Evolutionary conservation across 2,113 vertebrate genomes (phyloP).

Genomic region (Phaethon lepturus): DNA sequence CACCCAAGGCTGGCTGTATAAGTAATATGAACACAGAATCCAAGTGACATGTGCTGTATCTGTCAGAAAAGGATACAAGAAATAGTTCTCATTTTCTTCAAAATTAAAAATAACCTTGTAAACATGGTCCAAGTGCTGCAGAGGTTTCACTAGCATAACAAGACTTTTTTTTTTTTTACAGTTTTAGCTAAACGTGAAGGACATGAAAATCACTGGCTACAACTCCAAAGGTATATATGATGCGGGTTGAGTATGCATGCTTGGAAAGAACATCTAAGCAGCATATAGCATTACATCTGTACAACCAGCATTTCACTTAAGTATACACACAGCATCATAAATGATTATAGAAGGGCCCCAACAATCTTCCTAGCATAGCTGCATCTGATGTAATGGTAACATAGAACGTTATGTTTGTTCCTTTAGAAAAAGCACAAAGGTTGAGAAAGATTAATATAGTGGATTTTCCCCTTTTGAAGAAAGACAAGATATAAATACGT

Average conservation of each 20-base stretch:
- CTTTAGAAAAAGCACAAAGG: background rate
- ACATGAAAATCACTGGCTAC: background rate
- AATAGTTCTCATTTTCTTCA: background rate
- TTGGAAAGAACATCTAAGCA: background rate
- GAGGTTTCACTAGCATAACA: background rate
- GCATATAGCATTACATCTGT: accelerated
- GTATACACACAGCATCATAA: background rate
- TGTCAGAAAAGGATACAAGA: background rate
- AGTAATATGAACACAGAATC: background rate
- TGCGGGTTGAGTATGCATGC: background rate
- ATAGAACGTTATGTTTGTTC: background rate
- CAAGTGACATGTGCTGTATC: background rate
- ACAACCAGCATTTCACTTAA: background rate
- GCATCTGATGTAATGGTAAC: background rate
- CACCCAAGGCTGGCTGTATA: constrained; percentile 4
- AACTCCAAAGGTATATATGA: background rate
- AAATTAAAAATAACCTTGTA: background rate
- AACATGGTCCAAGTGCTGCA: background rate
- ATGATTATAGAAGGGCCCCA: background rate
- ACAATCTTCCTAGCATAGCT: background rate
- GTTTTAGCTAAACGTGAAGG: background rate
- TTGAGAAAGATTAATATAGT: background rate
- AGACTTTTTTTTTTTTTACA: background rate
- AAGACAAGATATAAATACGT: background rate
- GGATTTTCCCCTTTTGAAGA: background rate